Base-by-base conservation (phyloP, 2,888 invertebrate genomes). In the Sminthurinus aureus region DNA sequence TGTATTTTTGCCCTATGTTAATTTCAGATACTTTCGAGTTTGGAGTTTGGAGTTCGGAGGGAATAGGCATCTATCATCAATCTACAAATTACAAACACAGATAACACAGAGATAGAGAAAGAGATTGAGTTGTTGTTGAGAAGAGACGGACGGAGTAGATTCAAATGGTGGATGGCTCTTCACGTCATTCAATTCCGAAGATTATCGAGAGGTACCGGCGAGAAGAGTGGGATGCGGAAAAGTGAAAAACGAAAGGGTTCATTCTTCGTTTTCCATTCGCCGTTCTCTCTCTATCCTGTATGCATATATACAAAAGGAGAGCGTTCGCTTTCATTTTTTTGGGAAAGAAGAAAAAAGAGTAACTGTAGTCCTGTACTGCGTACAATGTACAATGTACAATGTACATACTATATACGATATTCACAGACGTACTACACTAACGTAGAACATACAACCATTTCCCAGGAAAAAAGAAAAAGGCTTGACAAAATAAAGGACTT, bases 101-200 rank as follows among this genome's bases (percentile, higher is more conserved):
- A 20, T 67, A n/a, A n/a, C n/a, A 67, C n/a, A n/a, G 15, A 12
- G 18, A 67, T n/a, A n/a, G 9, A 11, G n/a, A 67, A n/a, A 1
- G 67, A 11, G 15, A 67, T n/a, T 3, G 38, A 38, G 38, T 38
- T 38, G 38, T 67, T n/a, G n/a, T 67, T n/a, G 38, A 38, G 3
- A 6, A 38, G 38, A 4, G 38, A 38, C 38, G 38, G 67, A 67
- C 67, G 22, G 3, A 8, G 38, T 38, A 38, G 3, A 38, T 38
- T 38, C 38, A 38, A 38, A 38, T 38, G 38, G 38, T 38, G 38
- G 80, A 71, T 71, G 71, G 73, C 80, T 69, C 80, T 80, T 80
- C 80, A 80, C 80, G 80, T 80, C 80, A 80, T 80, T 80, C 80
- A 71, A 71, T 6, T 78, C 78, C 58, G 22, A 24, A 80, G 80